phyloP scores from a whole-genome alignment of 1,140 invertebrate genomes.

The Condylostylus longicornis region DNA sequence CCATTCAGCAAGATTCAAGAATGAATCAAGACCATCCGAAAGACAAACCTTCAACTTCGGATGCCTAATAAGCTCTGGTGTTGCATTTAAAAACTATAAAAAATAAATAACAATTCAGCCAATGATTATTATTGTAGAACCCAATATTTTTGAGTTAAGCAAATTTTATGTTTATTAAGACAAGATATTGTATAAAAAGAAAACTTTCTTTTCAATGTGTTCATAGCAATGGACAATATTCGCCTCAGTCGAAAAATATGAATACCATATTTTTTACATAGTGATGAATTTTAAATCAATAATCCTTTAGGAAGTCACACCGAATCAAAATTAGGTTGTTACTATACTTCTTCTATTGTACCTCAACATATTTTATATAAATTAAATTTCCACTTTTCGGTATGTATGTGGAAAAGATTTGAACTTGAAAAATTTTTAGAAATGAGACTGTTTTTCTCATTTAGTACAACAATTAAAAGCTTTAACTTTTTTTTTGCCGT shows the following conservation, averaged over 20 bases:
- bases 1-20: too few species aligned
- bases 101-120: too few species aligned
- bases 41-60: too few species aligned
- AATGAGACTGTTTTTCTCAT: slow-evolving; percentile 1
- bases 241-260: neutral
- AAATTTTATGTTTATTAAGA: slow-evolving; percentile 5
- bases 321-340: slow-evolving; percentile 1
- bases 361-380: slow-evolving; percentile 1
- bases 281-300: neutral
- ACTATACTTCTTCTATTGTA: slow-evolving; percentile 2
- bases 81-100: too few species aligned
- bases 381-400: slow-evolving; percentile 1
- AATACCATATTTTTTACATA: neutral
- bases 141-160: too few species aligned
- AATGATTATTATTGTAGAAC: too few species aligned
- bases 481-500: slow-evolving; percentile 15
- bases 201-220: neutral
- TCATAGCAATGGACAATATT: neutral
- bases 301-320: slow-evolving; percentile 2
- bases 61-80: too few species aligned
- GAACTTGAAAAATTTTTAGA: slow-evolving; percentile 1
- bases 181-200: neutral
- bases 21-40: too few species aligned
- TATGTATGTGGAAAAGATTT: too few species aligned
- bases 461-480: neutral